Evolutionary conservation across 1,140 invertebrate species (phyloP).

Genomic region (Camponotus pennsylvanicus): DNA sequence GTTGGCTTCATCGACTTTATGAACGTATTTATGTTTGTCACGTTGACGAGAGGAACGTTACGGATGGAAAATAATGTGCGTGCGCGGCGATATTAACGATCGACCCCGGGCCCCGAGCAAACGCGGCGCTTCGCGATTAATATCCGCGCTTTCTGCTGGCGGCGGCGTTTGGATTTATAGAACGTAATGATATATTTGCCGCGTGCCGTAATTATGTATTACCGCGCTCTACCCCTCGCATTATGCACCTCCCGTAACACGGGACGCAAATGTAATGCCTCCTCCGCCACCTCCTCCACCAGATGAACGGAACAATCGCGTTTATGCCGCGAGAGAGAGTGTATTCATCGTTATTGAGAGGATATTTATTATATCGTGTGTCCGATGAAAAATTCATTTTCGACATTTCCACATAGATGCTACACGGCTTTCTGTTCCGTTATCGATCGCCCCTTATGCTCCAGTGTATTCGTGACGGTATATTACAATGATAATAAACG

Average conservation of each 20-base stretch:
- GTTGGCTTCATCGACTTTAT: conserved; percentile 13
- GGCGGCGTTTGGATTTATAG: conserved; percentile 47
- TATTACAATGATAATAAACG: conserved; percentile 38
- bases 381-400: conserved; percentile 55
- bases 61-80: not conserved
- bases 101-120: not conserved
- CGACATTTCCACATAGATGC: conserved; percentile 35
- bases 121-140: conserved; percentile 51
- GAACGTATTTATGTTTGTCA: conserved; percentile 42
- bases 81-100: conserved; percentile 50
- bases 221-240: not conserved
- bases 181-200: conserved; percentile 61
- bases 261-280: conserved; percentile 47
- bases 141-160: conserved; percentile 46
- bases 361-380: conserved; percentile 52
- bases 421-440: not conserved
- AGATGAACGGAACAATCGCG: conserved; percentile 35
- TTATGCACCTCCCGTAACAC: not conserved
- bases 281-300: not conserved
- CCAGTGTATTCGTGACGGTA: not conserved
- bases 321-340: conserved; percentile 2
- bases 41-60: not conserved
- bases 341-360: conserved; percentile 53
- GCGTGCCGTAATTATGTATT: conserved; percentile 59
- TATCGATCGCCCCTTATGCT: conserved; percentile 39